Evolutionary conservation across 2,888 invertebrate genomes (phyloP), one percentile per base, ranked within the genome.

Genomic region (Acholoe squamosa): DNA sequence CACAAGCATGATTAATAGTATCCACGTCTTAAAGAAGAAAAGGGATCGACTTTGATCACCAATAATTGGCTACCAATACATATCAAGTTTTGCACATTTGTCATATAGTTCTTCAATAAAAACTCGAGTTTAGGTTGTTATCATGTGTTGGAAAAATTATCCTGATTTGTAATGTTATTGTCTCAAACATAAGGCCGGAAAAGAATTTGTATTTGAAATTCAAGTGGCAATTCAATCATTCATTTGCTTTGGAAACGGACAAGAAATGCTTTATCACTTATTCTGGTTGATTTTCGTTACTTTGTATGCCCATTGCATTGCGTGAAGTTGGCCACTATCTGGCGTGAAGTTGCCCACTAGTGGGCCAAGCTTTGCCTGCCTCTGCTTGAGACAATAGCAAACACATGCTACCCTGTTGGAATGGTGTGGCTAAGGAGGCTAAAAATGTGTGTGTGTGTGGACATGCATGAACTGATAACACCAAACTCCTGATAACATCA

Each of bases 351-450:
- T 43, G 43, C 43, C 43, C n/a, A n/a, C n/a, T n/a, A n/a, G n/a
- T n/a, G n/a, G n/a, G n/a, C n/a, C n/a, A n/a, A 43, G 43, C 10
- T 10, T 10, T 43, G 43, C 43, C 22, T 19, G 61, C 61, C n/a
- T 61, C 1, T 61, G n/a, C 61, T 61, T 61, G 61, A 61, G 22
- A 61, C n/a, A 61, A 61, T 61, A n/a, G 61, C 61, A 61, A 61
- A 61, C n/a, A 61, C 61, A 43, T 43, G 19, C 61, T n/a, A 14
- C 19, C 61, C n/a, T n/a, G n/a, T 61, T 61, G 61, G 61, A 1
- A 61, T 61, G 61, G 61, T 61, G 61, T 61, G 61, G 61, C 61
- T 61, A 61, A 61, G 14, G 61, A 61, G 19, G n/a, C 61, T 61
- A n/a, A 19, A 19, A 61, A 3, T 61, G 61, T 61, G 19, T 61